phyloP scores from a whole-genome alignment of 2,797 vertebrate species.

The Forpus xanthops region DNA sequence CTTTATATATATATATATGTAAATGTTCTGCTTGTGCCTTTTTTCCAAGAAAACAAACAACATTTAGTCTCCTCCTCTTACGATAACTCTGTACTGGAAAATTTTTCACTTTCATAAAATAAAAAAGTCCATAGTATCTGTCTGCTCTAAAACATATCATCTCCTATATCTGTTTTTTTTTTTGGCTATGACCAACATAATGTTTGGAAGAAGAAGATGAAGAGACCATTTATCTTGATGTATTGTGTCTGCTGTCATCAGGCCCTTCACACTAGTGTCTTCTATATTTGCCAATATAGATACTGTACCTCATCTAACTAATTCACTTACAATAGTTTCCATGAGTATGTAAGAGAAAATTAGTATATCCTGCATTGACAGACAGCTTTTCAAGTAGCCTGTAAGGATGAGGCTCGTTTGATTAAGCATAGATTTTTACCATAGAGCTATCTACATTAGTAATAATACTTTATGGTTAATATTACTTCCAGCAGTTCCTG shows the following conservation, averaged over 20 bases:
- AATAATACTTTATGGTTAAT: background rate
- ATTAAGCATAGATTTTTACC: background rate
- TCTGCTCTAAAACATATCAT: background rate
- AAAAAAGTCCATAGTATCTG: background rate
- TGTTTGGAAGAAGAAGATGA: background rate
- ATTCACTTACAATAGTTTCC: background rate
- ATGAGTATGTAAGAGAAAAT: conserved; percentile 10
- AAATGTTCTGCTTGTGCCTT: background rate
- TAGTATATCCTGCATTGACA: background rate
- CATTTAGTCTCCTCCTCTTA: background rate
- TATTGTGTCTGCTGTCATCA: background rate
- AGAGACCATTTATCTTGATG: background rate
- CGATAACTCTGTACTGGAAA: background rate
- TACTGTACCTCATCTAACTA: background rate
- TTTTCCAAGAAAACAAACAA: background rate
- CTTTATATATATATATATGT: background rate
- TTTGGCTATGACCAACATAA: background rate
- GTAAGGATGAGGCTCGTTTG: background rate
- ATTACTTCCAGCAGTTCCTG: background rate
- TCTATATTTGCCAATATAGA: background rate
- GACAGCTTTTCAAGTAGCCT: background rate
- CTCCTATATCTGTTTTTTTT: background rate
- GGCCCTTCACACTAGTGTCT: background rate
- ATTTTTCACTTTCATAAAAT: background rate
- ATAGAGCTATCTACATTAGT: background rate